Base-by-base conservation (phyloP, 2,888 invertebrate genomes). In the Pseudococcus viburni region DNA sequence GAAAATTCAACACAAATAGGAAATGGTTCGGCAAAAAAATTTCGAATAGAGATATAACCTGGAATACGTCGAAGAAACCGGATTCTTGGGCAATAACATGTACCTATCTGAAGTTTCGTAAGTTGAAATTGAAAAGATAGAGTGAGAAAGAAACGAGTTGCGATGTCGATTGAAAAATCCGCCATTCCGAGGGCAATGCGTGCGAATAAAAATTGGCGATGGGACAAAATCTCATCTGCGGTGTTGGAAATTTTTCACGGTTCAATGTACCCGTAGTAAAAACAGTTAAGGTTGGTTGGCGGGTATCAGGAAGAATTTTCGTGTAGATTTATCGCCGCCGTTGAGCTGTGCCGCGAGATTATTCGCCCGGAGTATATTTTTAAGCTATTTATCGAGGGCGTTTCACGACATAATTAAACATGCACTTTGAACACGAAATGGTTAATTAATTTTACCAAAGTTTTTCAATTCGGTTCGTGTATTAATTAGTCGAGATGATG, bases 41-140 rank as follows among this genome's bases (percentile, higher is more conserved):
- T 80, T 80, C 80, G 15, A 80, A 80, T 80, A 42, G 80, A 80
- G 80, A 80, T 80, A 42, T 80, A 80, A 80, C 80, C 80, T 80
- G 80, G 19, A 80, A 80, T 80, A 80, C n/a, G 19, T 42, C 12
- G 33, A 42, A 80, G 19, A 80, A 80, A 80, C 80, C 80, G 80
- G 80, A 80, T 80, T 80, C 80, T 80, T 80, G 42, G 80, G n/a
- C 80, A 80, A 73, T 73, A 73, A 80, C 80, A 42, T 42, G 80
- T 42, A 80, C 46, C 19, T 33, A 6, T 11, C 2, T 59, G 6
- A 55, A 19, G 19, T 59, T 59, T 59, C 59, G 19, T 59, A 59
- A 80, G 80, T n/a, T 42, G 17, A 42, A 39, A 77, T 15, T 55
- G 55, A n/a, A 6, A n/a, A n/a, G 59, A 59, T 19, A 59, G 8